Evolutionary conservation across 2,113 vertebrate species (phyloP).

Genomic region (Cariama cristata): DNA sequence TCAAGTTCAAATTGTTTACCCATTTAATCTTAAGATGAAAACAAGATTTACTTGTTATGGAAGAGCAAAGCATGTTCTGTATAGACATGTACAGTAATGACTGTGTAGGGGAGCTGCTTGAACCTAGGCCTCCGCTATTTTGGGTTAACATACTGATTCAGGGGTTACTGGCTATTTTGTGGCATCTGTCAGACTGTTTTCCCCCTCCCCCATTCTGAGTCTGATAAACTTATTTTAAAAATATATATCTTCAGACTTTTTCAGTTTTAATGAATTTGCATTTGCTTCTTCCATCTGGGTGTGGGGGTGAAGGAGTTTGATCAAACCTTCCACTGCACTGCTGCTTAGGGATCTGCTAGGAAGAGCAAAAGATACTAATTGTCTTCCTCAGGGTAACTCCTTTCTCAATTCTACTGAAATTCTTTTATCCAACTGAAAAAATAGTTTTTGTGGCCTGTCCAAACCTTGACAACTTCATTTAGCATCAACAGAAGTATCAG

Average conservation of each 20-base stretch:
- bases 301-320: not conserved
- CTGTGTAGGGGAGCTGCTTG: accelerated
- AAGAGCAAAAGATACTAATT: not conserved
- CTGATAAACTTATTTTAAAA: not conserved
- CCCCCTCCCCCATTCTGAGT: not conserved
- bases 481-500: not conserved
- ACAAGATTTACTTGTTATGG: not conserved
- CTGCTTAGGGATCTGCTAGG: not conserved
- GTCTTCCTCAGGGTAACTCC: not conserved
- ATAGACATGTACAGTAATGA: not conserved
- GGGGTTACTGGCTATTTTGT: not conserved
- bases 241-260: not conserved
- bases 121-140: not conserved
- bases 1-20: not conserved
- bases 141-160: not conserved
- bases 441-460: not conserved
- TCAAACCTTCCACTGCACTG: not conserved
- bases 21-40: not conserved
- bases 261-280: not conserved
- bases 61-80: not conserved
- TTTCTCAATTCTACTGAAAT: not conserved
- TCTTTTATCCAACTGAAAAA: not conserved
- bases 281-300: not conserved
- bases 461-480: not conserved
- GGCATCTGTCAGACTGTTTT: not conserved